Conservation (phyloP, 2,113 vertebrate species). For the Rhinoptilus africanus region DNA sequence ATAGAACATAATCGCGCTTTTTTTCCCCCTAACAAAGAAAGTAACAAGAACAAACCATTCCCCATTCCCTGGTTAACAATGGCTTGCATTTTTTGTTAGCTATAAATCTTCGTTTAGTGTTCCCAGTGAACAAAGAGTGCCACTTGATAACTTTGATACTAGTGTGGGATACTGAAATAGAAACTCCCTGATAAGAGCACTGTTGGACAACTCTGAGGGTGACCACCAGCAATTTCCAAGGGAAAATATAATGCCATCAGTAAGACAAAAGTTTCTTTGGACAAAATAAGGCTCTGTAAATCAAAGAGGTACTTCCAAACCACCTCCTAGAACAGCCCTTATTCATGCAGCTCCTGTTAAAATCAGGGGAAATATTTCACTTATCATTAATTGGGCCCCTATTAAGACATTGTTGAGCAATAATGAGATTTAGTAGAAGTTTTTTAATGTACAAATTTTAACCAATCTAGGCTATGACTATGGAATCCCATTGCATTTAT, state of each 20-base stretch:
- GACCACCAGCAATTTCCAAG: slow-evolving; percentile 16
- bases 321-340: neutral
- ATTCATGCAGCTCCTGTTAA: neutral
- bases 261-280: neutral
- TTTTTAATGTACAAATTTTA: neutral
- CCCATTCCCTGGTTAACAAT: neutral
- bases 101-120: slow-evolving; percentile 33
- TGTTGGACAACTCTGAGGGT: slow-evolving; percentile 3
- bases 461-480: neutral
- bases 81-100: neutral
- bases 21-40: slow-evolving; percentile 33
- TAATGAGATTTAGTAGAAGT: neutral
- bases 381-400: neutral
- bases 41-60: neutral
- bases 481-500: neutral
- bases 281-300: neutral
- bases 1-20: slow-evolving; percentile 13
- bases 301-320: neutral
- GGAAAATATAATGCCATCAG: neutral
- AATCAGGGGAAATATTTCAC: neutral
- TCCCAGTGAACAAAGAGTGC: neutral
- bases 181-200: neutral
- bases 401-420: neutral
- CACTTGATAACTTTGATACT: neutral
- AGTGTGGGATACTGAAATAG: slow-evolving; percentile 8